Base-by-base conservation (phyloP, 2,113 vertebrate species). In the Oryzias melastigma region DNA sequence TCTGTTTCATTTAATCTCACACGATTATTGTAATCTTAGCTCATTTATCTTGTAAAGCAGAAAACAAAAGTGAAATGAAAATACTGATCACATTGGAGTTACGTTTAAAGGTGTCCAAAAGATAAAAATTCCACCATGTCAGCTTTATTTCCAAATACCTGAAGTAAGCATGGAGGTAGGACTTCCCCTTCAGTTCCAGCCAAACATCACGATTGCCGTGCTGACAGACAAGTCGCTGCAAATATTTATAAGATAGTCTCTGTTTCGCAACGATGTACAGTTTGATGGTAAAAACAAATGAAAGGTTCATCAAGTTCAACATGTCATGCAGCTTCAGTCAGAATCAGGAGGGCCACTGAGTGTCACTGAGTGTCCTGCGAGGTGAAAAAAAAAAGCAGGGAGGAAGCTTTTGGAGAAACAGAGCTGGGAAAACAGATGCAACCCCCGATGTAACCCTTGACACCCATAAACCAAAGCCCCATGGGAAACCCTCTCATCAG, bases 341-440 rank as follows among this genome's bases (percentile, higher is more conserved):
- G 43, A 14, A 48, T 54, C 15, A 65, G 25, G 44, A 50, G 7
- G 1, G 53, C 44, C 25, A 25, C 54, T 61, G 63, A 22, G 51
- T 61, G 63, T 65, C 47, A 13, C n/a, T 62, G 19, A 45, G 58
- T 24, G 55, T 45, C 51, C 10, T 45, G 56, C 55, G 58, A 49
- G 46, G 17, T n/a, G 14, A 46, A 75, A 53, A 66, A 16, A 64
- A 58, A 3, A 57, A 40, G 58, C 76, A 51, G 41, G n/a, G 13
- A 70, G 75, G 70, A 65, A 45, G 51, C 22, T 71, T 73, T 65
- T 75, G 14, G 52, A 73, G 71, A 81, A 77, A 75, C 76, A 75
- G 57, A 84, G 58, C 64, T 75, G 73, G 71, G 67, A 77, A 84
- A 88, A 85, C 75, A 81, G 53, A 65, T 56, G 68, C 41, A 60